These are phyloP conservation scores for Machimus atricapillus DNA, from an alignment of 2,888 invertebrate species.

Conservation along the genomic window DNA sequence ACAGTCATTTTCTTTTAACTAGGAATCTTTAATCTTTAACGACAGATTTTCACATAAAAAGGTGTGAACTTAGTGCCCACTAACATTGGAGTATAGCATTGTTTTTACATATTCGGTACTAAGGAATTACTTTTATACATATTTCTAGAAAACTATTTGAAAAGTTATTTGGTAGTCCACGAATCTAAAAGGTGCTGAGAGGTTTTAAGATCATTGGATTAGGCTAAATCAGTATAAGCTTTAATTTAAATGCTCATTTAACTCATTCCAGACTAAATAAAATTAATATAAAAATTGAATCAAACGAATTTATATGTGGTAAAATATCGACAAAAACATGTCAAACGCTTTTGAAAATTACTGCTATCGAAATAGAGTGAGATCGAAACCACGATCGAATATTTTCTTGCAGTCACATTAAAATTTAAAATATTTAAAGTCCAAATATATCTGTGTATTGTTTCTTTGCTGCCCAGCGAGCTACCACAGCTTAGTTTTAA, in stretches of 20 bases:
- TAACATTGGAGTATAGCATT: background rate
- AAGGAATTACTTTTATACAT: background rate
- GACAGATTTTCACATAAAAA: background rate
- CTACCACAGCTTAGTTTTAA: no score
- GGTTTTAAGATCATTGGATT: background rate
- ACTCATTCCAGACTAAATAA: background rate
- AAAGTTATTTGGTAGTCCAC: background rate
- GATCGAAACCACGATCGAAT: no score
- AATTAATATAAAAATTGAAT: background rate
- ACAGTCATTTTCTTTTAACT: background rate
- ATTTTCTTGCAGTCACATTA: no score
- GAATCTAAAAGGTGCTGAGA: background rate
- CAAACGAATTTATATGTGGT: no score
- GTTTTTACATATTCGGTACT: background rate
- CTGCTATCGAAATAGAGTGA: no score
- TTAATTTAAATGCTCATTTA: background rate
- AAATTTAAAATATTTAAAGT: no score
- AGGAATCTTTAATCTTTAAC: background rate
- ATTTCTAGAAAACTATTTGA: background rate
- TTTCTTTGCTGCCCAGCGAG: no score
- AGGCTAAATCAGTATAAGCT: background rate
- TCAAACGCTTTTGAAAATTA: no score
- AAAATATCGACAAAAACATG: no score
- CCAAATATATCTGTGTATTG: no score
- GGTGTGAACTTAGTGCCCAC: background rate